Base-by-base conservation (phyloP, 2,113 vertebrate genomes). In the Pelmatolapia mariae region DNA sequence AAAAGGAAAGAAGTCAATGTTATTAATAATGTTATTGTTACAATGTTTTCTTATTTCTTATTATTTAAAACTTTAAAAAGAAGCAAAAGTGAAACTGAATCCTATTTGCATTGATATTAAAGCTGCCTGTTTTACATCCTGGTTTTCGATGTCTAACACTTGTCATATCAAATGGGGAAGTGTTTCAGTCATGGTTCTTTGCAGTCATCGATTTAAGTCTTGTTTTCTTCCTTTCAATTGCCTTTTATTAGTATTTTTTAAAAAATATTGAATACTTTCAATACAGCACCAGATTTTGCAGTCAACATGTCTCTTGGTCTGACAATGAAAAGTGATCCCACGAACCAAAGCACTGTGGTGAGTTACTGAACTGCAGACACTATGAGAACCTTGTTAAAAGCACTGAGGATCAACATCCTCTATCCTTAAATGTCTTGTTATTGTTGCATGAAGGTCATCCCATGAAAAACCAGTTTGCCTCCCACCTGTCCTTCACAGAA, bases 301-400 rank as follows among this genome's bases (percentile, higher is more conserved):
- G 61, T 66, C 0, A 66, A 66, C 61, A 66, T 66, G 6, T 66
- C 61, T 1, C 61, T 66, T 66, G 61, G 61, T 54, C 91, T 97
- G 57, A 89, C 94, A 9, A 92, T 97, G 96, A 71, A 79, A 43
- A 83, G 4, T 47, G 52, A 96, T 85, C 87, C 79, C 2, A 1
- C 1, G 1, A 87, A 86, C 50, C 59, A 83, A 85, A 86, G 80
- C 3, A 84, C 93, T 26, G 0, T 66, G 61, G 61, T 66, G 31
- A 66, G 61, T 66, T 36, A n/a, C 1, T 81, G 38, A 79, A 76
- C 6, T 80, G 19, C 31, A 91, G 10, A 40, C 10, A 52, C 18
- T 31, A 29, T 6, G 5, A 54, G 29, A 31, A 33, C 29, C 19
- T 36, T 63, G 16, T 31, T 63, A 36, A 63, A 63, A 63, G 6